phyloP scores from a whole-genome alignment of 2,113 vertebrate genomes.

The Oreochromis spilurus region DNA sequence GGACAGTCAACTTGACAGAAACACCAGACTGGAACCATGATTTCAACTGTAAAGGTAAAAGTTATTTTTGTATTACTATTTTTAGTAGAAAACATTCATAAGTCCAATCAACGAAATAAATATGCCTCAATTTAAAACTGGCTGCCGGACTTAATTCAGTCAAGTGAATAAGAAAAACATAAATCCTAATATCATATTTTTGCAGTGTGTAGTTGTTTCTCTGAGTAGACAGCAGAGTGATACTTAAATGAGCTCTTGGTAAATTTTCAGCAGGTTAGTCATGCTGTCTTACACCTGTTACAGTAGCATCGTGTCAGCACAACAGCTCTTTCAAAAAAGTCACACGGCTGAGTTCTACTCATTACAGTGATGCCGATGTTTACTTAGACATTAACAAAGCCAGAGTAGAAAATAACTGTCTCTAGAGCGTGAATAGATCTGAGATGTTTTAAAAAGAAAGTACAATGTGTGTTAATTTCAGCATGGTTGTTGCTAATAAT shows the following conservation, averaged over 20 bases:
- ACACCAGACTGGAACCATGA: conserved; percentile 43
- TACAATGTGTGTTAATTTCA: neutral
- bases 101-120: neutral
- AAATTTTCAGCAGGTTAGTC: neutral
- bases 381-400: neutral
- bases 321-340: neutral
- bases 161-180: neutral
- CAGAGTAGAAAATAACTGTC: neutral
- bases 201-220: neutral
- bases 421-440: neutral
- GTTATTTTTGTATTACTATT: neutral
- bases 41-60: conserved; percentile 61
- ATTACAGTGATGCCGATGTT: neutral
- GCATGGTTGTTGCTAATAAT: neutral
- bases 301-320: neutral
- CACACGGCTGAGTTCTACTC: neutral
- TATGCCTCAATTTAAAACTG: neutral
- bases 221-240: neutral
- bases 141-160: neutral
- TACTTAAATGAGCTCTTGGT: neutral
- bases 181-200: neutral
- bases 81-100: neutral
- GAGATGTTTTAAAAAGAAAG: neutral
- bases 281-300: neutral
- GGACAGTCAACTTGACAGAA: neutral